Evolutionary conservation across 2,797 vertebrate species (phyloP).

Genomic region (Sebastes minor): DNA sequence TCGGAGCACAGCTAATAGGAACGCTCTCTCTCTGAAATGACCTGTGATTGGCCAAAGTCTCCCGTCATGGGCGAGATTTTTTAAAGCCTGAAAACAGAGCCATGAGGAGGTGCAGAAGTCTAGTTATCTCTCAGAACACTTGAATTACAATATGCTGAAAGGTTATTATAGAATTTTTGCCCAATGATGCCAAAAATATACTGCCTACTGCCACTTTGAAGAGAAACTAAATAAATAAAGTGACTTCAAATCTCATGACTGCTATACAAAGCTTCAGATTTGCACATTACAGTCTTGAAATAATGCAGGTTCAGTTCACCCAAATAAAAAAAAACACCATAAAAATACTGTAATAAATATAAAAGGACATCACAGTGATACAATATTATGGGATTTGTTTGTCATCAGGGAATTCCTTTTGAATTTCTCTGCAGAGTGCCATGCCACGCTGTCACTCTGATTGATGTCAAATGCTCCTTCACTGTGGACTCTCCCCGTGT

Average conservation of each 20-base stretch:
- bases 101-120: no score
- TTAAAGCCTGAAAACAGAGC: no score
- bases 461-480: slow-evolving; percentile 39
- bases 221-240: background rate
- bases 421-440: background rate
- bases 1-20: no score
- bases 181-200: no score
- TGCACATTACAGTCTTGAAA: background rate
- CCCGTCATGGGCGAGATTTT: rapidly evolving
- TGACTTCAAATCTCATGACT: background rate
- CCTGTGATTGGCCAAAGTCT: no score
- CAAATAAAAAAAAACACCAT: background rate
- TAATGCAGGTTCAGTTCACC: background rate
- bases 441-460: slow-evolving; percentile 39
- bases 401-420: background rate
- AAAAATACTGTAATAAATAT: background rate
- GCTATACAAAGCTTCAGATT: background rate
- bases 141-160: no score
- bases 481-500: slow-evolving; percentile 23
- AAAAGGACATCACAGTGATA: background rate
- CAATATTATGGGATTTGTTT: background rate
- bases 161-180: no score
- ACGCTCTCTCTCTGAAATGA: no score
- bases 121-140: no score
- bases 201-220: background rate